Base-by-base conservation (phyloP, 2,113 vertebrate species). In the Cynoglossus semilaevis region DNA sequence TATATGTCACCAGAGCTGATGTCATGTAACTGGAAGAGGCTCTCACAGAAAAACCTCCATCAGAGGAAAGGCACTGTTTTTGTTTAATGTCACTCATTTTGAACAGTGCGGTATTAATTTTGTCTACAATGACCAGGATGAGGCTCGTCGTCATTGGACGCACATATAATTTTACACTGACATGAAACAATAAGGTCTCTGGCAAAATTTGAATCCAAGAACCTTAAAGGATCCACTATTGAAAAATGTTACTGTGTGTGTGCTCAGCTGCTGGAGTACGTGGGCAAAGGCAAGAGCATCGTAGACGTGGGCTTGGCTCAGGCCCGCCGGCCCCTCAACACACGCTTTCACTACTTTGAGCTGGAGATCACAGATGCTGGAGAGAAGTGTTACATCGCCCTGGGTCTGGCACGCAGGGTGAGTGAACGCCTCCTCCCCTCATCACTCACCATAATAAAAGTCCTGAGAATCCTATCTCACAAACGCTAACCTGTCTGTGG, bases 321-420 rank as follows among this genome's bases (percentile, higher is more conserved):
- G 82, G 93, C 95, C n/a, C 91, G 93, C n/a, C 92, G 88, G 46
- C 90, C 94, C 0, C 90, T 97, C 64, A 92, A 92, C 86, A 95
- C 95, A 0, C 91, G 92, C 13, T 94, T 94, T 80, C 95, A 97
- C 84, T 97, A 97, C 88, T 97, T 93, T 10, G 95, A 97, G 65
- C 92, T 96, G 74, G 94, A 97, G 87, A 96, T 97, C 16, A 90
- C 93, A 45, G 93, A 94, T 74, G 92, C 94, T 1, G 94, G 95
- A 75, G 94, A 96, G 76, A 95, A 96, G 74, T 97, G 94, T 85
- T 97, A 96, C 80, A 96, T 97, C 5, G 95, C 95, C 36, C 76
- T 96, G 81, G 94, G 95, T n/a, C 90, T 97, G 82, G 94, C 95
- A 43, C 91, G 93, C 74, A 94, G 93, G 93, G 95, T 97, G 74